Percentiles rank a stretch among this genome's conserved stretches.
Conservation (phyloP, 2,113 vertebrate species). For the Chiloscyllium plagiosum region DNA sequence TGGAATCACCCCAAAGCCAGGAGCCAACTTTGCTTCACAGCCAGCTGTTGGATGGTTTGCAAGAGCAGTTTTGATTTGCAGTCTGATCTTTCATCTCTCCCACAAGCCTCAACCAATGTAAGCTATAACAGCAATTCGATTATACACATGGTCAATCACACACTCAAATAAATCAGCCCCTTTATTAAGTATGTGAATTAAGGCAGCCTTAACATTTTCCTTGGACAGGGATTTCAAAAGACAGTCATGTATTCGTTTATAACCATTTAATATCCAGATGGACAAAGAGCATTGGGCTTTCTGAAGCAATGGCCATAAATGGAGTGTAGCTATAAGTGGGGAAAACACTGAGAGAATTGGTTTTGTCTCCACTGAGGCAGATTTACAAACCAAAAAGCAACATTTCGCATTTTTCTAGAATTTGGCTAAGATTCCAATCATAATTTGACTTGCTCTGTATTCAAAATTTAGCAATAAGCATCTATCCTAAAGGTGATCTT, state of each 20-base stretch:
- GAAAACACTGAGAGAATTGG: not conserved
- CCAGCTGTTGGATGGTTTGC: not conserved
- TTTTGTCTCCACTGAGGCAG: not conserved
- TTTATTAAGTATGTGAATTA: not conserved
- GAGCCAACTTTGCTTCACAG: not conserved
- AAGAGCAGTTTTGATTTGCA: not conserved
- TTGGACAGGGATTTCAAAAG: too few species aligned
- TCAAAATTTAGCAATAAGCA: not conserved
- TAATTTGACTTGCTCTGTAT: not conserved
- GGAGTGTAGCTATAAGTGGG: not conserved
- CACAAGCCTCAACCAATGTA: not conserved
- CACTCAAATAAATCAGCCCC: not conserved
- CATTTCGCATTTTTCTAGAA: not conserved
- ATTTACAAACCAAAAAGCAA: not conserved
- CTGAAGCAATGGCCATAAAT: not conserved
- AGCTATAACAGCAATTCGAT: not conserved
- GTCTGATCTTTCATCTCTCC: not conserved
- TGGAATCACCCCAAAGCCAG: not conserved
- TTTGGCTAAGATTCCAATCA: not conserved
- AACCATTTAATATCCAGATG: not conserved
- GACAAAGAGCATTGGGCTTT: not conserved
- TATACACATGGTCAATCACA: not conserved
- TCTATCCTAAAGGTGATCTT: not conserved
- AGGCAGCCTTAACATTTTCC: too few species aligned
- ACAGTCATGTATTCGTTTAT: not conserved